phyloP scores from a whole-genome alignment of 2,797 vertebrate species.

The Poeciliopsis paucimaculata region DNA sequence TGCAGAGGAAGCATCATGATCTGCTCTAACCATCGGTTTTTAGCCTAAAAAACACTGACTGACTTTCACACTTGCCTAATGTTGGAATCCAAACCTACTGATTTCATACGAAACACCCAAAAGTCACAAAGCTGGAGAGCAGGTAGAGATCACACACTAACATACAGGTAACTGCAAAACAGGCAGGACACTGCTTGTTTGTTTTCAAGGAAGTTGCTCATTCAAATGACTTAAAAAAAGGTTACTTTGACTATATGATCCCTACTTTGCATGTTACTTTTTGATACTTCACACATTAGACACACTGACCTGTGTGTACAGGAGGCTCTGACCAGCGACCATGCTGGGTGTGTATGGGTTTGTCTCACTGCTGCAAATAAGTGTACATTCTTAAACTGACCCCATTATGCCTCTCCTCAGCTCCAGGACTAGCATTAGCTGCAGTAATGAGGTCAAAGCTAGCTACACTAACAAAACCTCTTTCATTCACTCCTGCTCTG shows the following conservation, averaged over 20 bases:
- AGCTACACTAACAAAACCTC: slow-evolving; percentile 59
- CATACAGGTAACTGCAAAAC: not conserved
- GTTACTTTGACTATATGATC: not conserved
- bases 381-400: slow-evolving; percentile 54
- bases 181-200: not conserved
- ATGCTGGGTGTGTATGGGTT: slow-evolving; percentile 38
- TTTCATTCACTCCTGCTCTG: slow-evolving; percentile 55
- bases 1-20: not conserved
- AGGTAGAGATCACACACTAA: not conserved
- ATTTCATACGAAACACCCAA: not conserved
- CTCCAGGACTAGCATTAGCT: slow-evolving; percentile 38
- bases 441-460: slow-evolving; percentile 64
- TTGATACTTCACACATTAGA: slow-evolving; percentile 3
- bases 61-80: not conserved
- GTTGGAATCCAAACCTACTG: not conserved
- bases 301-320: not conserved
- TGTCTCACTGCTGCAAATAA: slow-evolving; percentile 53
- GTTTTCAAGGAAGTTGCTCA: not conserved
- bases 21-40: not conserved
- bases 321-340: not conserved
- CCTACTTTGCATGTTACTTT: not conserved
- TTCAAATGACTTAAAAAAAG: slow-evolving; percentile 6
- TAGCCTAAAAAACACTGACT: not conserved
- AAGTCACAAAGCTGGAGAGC: not conserved
- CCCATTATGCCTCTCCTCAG: slow-evolving; percentile 40